Conservation (phyloP, 2,797 vertebrate species). For the Hozukius guyotensis region DNA sequence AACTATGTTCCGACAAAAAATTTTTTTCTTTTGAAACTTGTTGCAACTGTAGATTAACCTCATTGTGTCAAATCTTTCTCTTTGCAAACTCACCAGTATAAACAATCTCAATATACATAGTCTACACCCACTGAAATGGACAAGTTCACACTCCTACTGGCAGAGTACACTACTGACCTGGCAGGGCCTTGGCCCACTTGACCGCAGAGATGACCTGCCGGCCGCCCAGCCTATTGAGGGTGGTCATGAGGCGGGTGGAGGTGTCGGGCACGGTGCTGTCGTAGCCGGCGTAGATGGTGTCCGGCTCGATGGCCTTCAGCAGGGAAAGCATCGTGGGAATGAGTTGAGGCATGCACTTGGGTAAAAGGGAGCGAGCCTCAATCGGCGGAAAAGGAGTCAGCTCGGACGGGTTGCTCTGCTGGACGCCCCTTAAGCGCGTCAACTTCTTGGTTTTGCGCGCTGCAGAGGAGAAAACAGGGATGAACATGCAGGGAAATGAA, state of each 20-base stretch:
- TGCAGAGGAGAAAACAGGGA: conserved; percentile 49
- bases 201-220: conserved; percentile 95
- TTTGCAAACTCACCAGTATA: neutral
- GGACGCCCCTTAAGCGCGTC: conserved; percentile 89
- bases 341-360: conserved; percentile 93
- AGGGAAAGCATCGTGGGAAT: conserved; percentile 94
- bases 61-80: neutral
- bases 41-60: neutral
- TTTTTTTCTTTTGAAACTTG: neutral
- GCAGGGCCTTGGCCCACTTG: conserved; percentile 98
- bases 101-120: neutral
- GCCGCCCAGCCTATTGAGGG: conserved; percentile 95
- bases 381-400: conserved; percentile 57
- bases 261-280: conserved; percentile 92
- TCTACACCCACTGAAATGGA: neutral
- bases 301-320: conserved; percentile 96
- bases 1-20: neutral
- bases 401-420: conserved; percentile 70
- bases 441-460: conserved; percentile 96
- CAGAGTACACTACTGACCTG: conserved; percentile 82
- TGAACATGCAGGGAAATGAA: neutral
- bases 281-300: conserved; percentile 94
- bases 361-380: conserved; percentile 83
- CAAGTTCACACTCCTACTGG: neutral
- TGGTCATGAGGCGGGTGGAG: conserved; percentile 92